Conservation (phyloP, 2,888 invertebrate species). For the Heteromurus nitidus region DNA sequence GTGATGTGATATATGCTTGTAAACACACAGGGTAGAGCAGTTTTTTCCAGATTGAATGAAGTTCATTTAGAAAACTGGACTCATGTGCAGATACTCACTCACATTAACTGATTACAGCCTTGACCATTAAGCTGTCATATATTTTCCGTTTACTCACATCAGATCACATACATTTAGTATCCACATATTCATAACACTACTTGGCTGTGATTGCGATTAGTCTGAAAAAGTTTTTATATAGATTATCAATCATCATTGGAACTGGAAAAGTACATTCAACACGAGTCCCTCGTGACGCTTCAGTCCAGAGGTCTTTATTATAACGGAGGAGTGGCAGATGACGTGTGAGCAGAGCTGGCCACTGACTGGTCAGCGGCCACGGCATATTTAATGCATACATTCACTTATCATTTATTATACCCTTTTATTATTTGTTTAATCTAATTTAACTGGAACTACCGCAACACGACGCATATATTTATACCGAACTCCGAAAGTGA, state of each 20-base stretch:
- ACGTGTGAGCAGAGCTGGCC: neutral
- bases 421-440: no score
- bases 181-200: no score
- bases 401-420: no score
- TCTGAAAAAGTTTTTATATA: no score
- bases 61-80: neutral
- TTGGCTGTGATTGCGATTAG: no score
- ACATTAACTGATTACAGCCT: neutral
- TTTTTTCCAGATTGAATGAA: conserved; percentile 11
- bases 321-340: conserved; percentile 41
- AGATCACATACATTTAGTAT: neutral
- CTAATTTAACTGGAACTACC: neutral
- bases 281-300: conserved; percentile 30
- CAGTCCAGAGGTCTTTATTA: conserved; percentile 39
- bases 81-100: neutral
- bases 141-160: neutral
- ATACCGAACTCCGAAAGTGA: no score
- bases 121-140: conserved; percentile 4
- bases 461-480: neutral
- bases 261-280: conserved; percentile 13
- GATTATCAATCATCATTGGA: neutral
- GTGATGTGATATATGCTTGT: conserved; percentile 6
- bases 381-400: no score
- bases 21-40: neutral
- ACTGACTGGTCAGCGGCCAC: neutral